phyloP scores from a whole-genome alignment of 2,797 vertebrate species.

The Phrynocephalus forsythii region DNA sequence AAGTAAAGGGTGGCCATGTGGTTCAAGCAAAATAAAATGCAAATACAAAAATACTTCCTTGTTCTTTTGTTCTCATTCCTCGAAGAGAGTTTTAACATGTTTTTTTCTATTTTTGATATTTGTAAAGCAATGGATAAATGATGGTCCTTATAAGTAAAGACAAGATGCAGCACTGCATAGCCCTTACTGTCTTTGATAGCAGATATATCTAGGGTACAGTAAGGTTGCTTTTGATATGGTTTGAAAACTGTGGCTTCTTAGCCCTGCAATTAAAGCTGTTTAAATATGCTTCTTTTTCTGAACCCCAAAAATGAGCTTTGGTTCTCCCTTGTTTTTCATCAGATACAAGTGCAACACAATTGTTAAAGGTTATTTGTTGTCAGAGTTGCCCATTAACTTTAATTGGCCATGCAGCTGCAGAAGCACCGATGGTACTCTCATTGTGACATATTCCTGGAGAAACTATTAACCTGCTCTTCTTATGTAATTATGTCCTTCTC shows the following conservation, averaged over 20 bases:
- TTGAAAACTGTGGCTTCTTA: neutral
- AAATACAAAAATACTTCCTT: too few relatives aligned
- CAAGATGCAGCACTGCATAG: neutral
- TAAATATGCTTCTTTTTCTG: neutral
- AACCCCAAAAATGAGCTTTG: neutral
- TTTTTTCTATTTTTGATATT: too few relatives aligned
- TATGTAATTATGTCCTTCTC: neutral
- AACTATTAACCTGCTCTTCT: neutral
- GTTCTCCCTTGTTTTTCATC: conserved; percentile 27
- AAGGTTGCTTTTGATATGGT: neutral
- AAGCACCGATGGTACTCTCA: neutral
- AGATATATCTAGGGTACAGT: neutral
- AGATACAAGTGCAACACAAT: neutral
- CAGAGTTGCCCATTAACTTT: conserved; percentile 31
- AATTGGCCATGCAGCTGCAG: conserved; percentile 24
- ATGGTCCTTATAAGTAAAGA: neutral
- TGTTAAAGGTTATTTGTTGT: conserved; percentile 25
- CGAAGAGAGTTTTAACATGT: too few relatives aligned
- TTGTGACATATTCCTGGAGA: conserved; percentile 21
- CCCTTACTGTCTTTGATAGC: neutral
- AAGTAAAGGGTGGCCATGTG: too few relatives aligned
- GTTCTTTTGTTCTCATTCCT: too few relatives aligned
- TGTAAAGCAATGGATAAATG: too few relatives aligned
- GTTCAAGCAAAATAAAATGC: too few relatives aligned
- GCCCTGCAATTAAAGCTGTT: neutral